Base-by-base conservation (phyloP, 2,888 invertebrate species). In the Shargacucullia verbasci region DNA sequence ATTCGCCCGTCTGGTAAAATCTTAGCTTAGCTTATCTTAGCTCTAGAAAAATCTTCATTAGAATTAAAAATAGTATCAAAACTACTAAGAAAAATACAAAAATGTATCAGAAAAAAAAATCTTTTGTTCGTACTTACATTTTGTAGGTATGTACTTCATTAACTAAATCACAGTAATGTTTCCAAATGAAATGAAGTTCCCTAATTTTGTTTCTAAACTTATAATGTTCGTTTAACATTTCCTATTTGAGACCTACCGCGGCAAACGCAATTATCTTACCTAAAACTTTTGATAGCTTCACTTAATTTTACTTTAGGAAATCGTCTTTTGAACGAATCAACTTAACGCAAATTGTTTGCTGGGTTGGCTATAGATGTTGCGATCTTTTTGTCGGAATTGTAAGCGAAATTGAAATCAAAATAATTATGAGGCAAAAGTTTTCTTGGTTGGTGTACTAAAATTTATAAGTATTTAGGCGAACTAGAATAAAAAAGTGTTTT, bases 211-310 rank as follows among this genome's bases (percentile, higher is more conserved):
- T 73, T 59, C 33, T 15, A 53, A 73, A 75, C 61, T 73, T 73
- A 61, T 66, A 74, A 76, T 76, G 61, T 78, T 77, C 75, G 75
- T 79, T 80, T 75, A 80, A 80, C 78, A 84, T 83, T 82, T 81
- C 64, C 79, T 74, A 78, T 80, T 80, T 71, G 69, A 62, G 78
- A 72, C 72, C 70, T 70, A 72, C 71, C 62, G 60, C 55, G 71
- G 73, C 65, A 68, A 77, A 80, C 72, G 66, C 70, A 79, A 79
- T 79, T 79, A 81, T 73, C 70, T 73, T 76, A 66, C 75, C 70
- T 71, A 57, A 75, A 80, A 79, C 67, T 80, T 81, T 80, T 75
- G 70, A 74, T 73, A 66, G 70, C 61, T 72, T 58, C 58, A 62
- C 60, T 73, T 69, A 63, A 65, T 65, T 77, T 73, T 70, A 70